Conservation (phyloP, 2,797 vertebrate genomes). For the Nannoperca obscura region DNA sequence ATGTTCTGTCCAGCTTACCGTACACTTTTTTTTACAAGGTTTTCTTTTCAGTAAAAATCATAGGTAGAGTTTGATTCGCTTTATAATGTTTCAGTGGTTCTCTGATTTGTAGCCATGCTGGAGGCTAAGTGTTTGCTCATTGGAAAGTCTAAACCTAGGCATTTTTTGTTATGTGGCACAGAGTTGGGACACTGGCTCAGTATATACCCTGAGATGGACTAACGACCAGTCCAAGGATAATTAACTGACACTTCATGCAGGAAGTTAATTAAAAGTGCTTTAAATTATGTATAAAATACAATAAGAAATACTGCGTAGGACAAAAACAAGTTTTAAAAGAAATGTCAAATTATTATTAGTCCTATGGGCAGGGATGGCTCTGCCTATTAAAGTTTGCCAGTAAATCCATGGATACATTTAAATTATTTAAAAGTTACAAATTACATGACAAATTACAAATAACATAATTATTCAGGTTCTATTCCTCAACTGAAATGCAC, state of each 20-base stretch:
- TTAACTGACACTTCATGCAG: background rate
- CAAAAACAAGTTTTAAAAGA: background rate
- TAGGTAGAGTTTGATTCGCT: background rate
- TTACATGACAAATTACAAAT: background rate
- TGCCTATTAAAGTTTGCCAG: too few species aligned
- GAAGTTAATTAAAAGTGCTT: background rate
- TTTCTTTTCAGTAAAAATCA: background rate
- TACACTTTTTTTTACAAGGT: background rate
- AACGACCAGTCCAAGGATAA: background rate
- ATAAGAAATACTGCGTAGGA: background rate
- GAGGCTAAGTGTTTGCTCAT: background rate
- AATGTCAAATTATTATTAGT: background rate
- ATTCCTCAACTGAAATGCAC: background rate
- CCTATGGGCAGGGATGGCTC: too few species aligned
- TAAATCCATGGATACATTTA: too few species aligned
- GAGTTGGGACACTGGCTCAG: background rate
- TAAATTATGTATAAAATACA: background rate
- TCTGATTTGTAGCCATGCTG: background rate
- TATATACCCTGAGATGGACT: too few species aligned
- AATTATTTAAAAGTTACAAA: background rate
- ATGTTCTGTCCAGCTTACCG: background rate
- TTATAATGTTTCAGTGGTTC: background rate
- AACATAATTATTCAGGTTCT: background rate
- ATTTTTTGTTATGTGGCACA: constrained; percentile 21
- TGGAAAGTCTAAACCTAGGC: background rate